These are phyloP conservation scores for Peromyscus californicus DNA, from an alignment of 2,113 vertebrate genomes.

Conservation along the genomic window DNA sequence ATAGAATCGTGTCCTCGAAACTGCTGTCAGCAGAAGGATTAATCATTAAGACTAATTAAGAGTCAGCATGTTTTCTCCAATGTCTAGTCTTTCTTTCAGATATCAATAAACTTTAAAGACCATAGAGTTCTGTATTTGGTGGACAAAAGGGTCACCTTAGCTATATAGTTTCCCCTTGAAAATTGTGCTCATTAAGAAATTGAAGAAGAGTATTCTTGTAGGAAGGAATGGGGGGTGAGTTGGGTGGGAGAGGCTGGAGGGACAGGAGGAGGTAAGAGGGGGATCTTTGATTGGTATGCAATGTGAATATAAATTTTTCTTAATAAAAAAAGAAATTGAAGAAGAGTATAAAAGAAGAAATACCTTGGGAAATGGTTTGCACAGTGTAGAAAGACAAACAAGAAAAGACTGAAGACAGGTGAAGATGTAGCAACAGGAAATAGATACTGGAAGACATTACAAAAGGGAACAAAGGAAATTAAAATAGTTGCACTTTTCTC, in stretches of 20 bases:
- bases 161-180: background rate
- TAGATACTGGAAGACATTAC: background rate
- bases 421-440: background rate
- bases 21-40: background rate
- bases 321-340: background rate
- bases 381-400: background rate
- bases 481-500: conserved; percentile 15
- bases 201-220: background rate
- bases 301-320: no score
- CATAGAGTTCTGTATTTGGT: background rate
- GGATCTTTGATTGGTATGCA: no score
- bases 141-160: background rate
- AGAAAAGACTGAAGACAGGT: background rate
- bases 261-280: no score
- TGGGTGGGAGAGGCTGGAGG: no score
- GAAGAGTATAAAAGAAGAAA: background rate
- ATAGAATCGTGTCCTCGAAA: background rate
- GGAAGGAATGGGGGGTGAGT: no score
- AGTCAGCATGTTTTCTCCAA: background rate
- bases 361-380: background rate
- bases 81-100: background rate
- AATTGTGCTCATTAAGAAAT: background rate
- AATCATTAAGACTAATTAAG: conserved; percentile 47
- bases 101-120: conserved; percentile 14
- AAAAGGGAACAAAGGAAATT: conserved; percentile 31